These are phyloP conservation scores for Hofmannophila pseudospretella DNA, from an alignment of 2,888 invertebrate genomes.

Conservation along the genomic window DNA sequence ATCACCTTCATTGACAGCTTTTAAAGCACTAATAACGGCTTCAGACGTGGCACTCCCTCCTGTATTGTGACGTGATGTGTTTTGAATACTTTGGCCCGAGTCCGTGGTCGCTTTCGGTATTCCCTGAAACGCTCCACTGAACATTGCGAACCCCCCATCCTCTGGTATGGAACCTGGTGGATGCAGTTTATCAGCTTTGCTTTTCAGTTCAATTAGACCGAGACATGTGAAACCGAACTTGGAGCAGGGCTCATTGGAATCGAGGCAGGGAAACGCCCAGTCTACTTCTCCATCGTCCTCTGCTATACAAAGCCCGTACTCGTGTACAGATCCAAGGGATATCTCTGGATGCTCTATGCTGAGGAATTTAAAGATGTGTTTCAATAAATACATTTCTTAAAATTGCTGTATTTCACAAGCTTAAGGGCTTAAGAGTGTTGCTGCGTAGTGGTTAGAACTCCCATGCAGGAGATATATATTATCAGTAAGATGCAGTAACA, in stretches of 20 bases:
- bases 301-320: conserved; percentile 94
- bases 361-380: conserved; percentile 19
- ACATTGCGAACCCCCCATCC: conserved; percentile 38
- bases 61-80: conserved; percentile 54
- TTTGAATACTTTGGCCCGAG: conserved; percentile 54
- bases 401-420: neutral
- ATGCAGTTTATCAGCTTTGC: conserved; percentile 37
- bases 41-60: conserved; percentile 69
- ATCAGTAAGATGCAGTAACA: no score
- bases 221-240: conserved; percentile 95
- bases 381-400: neutral
- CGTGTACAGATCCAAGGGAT: conserved; percentile 79
- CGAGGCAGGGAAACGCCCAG: conserved; percentile 94
- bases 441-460: no score
- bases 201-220: conserved; percentile 88
- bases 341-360: conserved; percentile 82
- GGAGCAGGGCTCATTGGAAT: conserved; percentile 90
- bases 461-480: no score
- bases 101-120: conserved; percentile 51
- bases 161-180: conserved; percentile 56
- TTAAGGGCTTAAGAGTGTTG: no score
- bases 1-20: conserved; percentile 67
- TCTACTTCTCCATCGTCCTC: conserved; percentile 98
- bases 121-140: conserved; percentile 49
- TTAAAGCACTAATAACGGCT: conserved; percentile 58